Percentiles rank a stretch among this genome's conserved stretches.
Evolutionary conservation across 2,113 vertebrate species (phyloP).

Genomic region (Leucosticte australis): DNA sequence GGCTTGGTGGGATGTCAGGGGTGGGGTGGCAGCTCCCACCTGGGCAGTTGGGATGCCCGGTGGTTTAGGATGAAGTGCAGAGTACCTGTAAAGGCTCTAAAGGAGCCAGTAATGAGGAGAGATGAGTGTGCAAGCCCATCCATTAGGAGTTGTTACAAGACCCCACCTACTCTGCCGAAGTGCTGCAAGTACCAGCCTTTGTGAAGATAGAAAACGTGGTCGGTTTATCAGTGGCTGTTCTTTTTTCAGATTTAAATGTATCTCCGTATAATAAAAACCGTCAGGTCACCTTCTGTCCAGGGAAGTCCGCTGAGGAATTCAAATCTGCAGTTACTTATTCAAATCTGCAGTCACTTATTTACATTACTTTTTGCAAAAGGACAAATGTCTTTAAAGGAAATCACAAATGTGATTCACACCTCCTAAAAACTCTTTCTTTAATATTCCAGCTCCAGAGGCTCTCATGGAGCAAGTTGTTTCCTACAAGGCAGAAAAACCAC

Average conservation of each 20-base stretch:
- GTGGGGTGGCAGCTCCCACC: not conserved
- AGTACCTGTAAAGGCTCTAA: not conserved
- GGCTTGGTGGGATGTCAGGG: not conserved
- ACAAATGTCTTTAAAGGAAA: not conserved
- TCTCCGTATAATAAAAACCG: not conserved
- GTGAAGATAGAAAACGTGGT: rapidly evolving
- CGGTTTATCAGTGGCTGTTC: not conserved
- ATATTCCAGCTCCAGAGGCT: not conserved
- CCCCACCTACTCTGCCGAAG: not conserved
- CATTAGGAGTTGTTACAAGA: too few species aligned
- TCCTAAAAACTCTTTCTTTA: not conserved
- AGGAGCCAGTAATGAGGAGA: not conserved
- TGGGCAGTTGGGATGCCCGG: too few species aligned
- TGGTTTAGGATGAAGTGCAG: not conserved
- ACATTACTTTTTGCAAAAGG: rapidly evolving
- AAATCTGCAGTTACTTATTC: not conserved
- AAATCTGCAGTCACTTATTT: not conserved
- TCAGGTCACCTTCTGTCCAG: not conserved
- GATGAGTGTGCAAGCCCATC: rapidly evolving
- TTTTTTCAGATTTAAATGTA: not conserved
- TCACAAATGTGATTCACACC: not conserved
- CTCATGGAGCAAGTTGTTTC: not conserved
- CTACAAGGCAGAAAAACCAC: not conserved
- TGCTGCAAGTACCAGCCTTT: not conserved
- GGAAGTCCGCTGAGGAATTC: not conserved